Evolutionary conservation across 1,140 invertebrate species (phyloP).

Genomic region (Cheumatopsyche charites): DNA sequence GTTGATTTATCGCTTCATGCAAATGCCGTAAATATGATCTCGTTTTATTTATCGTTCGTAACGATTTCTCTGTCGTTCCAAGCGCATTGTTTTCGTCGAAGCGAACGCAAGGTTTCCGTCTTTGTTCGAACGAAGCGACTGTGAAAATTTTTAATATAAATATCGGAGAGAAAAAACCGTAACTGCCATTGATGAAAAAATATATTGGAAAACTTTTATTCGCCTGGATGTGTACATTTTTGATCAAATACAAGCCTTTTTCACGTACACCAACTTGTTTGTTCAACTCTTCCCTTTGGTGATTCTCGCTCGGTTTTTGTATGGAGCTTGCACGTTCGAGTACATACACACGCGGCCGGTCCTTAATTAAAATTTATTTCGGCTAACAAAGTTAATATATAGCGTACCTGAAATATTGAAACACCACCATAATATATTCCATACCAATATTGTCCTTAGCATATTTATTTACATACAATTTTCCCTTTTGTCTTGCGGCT

Average conservation of each 20-base stretch:
- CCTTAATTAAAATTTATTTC: slow-evolving; percentile 27
- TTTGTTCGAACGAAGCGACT: too few relatives aligned
- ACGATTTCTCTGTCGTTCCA: too few relatives aligned
- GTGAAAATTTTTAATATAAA: too few relatives aligned
- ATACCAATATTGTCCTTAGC: slow-evolving; percentile 16
- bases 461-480: slow-evolving; percentile 17
- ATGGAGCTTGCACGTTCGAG: slow-evolving; percentile 6
- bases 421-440: slow-evolving; percentile 17
- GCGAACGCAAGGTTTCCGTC: too few relatives aligned
- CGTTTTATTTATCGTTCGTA: too few relatives aligned
- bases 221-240: neutral
- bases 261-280: neutral
- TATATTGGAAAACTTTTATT: too few relatives aligned
- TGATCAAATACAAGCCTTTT: slow-evolving; percentile 5
- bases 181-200: too few relatives aligned
- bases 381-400: slow-evolving; percentile 20
- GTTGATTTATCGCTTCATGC: slow-evolving; percentile 21
- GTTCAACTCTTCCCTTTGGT: neutral
- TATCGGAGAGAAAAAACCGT: too few relatives aligned
- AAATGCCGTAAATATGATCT: slow-evolving; percentile 2
- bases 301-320: neutral
- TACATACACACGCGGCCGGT: slow-evolving; percentile 11
- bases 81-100: too few relatives aligned
- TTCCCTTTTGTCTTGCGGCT: slow-evolving; percentile 3
- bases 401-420: slow-evolving; percentile 21